Conservation (phyloP, 2,113 vertebrate species). For the Eulemur rufifrons region DNA sequence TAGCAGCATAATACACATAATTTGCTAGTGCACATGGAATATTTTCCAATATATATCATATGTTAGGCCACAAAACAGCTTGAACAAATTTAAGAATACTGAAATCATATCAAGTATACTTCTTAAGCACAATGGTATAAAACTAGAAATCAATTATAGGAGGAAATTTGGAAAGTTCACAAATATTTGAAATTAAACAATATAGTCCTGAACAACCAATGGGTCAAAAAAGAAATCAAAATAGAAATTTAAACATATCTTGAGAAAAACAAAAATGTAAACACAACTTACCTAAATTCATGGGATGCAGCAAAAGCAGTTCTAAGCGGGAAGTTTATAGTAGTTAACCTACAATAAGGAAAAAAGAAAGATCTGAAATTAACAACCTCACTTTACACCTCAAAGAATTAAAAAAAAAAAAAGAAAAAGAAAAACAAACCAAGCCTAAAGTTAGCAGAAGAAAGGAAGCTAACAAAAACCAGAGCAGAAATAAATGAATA, state of each 20-base stretch:
- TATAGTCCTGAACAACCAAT: background rate
- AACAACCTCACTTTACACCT: background rate
- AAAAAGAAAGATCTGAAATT: background rate
- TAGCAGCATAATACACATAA: background rate
- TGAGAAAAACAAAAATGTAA: background rate
- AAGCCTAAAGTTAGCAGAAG: background rate
- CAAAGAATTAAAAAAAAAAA: background rate
- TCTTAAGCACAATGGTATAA: background rate
- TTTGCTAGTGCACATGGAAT: background rate
- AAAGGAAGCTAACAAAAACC: background rate
- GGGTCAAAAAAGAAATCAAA: background rate
- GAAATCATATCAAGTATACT: background rate
- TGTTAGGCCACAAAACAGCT: background rate
- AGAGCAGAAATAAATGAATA: background rate
- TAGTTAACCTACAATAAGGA: background rate
- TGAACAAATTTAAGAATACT: background rate
- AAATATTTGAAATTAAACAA: background rate
- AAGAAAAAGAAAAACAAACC: background rate
- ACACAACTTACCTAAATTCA: background rate
- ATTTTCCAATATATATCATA: background rate
- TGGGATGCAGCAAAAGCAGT: background rate
- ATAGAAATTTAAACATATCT: background rate
- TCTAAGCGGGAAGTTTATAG: background rate
- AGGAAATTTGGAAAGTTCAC: background rate
- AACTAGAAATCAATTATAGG: background rate